Base-by-base conservation (phyloP, 2,888 invertebrate species). In the Drosophila paracracens region DNA sequence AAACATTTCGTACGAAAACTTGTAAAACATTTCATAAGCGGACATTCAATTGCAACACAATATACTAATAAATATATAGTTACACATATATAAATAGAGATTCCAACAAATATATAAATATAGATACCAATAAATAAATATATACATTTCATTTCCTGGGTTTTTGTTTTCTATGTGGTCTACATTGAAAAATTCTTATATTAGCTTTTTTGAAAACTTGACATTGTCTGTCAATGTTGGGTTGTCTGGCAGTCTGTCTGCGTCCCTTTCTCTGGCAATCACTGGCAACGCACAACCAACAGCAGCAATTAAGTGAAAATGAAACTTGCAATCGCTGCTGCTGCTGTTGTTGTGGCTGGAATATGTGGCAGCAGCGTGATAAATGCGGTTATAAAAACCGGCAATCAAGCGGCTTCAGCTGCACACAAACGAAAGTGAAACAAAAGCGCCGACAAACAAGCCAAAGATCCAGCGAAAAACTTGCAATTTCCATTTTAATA, bases 401-500 rank as follows among this genome's bases (percentile, higher is more conserved):
- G 80, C 86, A 88, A 89, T 85, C 89, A 83, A 72, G 70, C 78
- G 63, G 46, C 46, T 25, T 46, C 46, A 46, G 16, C 7, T 46
- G 46, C 46, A 25, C 54, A 54, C 74, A 88, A 91, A 89, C 80
- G 91, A 91, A 91, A 91, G 91, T 90, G 91, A 88, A 86, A 84
- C 82, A 82, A 84, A 82, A 84, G 77, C 68, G 82, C 79, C 89
- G 76, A 79, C 72, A 71, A 74, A 38, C 58, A 21, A 66, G 33
- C 43, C 35, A 70, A 56, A 63, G 35, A 52, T 8, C 25, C 64
- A 59, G 74, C 78, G 68, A 83, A 89, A 88, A 85, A 87, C 79
- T 87, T 88, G 87, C 87, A 87, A 89, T 87, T 87, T 89, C 87
- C 89, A 87, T 87, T 87, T 86, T 82, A 79, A 89, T 87, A 85